Conservation (phyloP, 2,113 vertebrate species). For the Polypterus senegalus region DNA sequence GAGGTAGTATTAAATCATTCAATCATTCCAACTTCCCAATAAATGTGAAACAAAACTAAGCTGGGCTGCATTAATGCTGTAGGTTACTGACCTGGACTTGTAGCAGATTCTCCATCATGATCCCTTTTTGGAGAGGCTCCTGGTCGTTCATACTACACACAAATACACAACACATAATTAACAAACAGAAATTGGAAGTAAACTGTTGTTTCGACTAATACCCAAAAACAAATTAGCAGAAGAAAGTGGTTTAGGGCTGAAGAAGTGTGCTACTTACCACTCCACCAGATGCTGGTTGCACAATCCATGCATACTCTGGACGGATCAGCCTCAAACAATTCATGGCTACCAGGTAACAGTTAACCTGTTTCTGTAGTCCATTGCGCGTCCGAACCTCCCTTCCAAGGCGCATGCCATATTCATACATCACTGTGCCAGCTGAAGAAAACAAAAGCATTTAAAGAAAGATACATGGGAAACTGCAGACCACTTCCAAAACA, state of each 20-base stretch:
- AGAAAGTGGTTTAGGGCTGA: too few relatives aligned
- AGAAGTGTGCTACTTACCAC: conserved; percentile 41
- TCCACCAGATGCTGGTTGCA: conserved; percentile 66
- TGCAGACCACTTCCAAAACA: fast-evolving
- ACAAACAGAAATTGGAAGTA: conserved; percentile 1
- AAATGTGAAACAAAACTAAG: background rate
- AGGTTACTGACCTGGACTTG: conserved; percentile 57
- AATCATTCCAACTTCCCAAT: background rate
- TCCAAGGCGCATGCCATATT: conserved; percentile 82
- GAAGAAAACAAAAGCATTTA: background rate
- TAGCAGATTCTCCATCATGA: conserved; percentile 72
- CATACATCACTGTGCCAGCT: conserved; percentile 91
- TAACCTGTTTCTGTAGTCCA: conserved; percentile 85
- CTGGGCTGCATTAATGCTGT: background rate
- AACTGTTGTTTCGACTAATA: conserved; percentile 1
- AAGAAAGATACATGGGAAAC: background rate
- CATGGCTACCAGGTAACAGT: conserved; percentile 79
- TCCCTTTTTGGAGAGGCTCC: conserved; percentile 83
- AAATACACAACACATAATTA: conserved; percentile 18
- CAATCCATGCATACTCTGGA: conserved; percentile 90
- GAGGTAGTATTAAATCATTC: background rate
- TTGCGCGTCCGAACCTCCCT: conserved; percentile 72
- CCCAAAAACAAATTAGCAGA: background rate
- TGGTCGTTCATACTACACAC: conserved; percentile 67
- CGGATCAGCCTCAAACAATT: conserved; percentile 83